These are phyloP conservation scores for Eurosta solidaginis DNA, from an alignment of 1,140 invertebrate species.

Conservation along the genomic window DNA sequence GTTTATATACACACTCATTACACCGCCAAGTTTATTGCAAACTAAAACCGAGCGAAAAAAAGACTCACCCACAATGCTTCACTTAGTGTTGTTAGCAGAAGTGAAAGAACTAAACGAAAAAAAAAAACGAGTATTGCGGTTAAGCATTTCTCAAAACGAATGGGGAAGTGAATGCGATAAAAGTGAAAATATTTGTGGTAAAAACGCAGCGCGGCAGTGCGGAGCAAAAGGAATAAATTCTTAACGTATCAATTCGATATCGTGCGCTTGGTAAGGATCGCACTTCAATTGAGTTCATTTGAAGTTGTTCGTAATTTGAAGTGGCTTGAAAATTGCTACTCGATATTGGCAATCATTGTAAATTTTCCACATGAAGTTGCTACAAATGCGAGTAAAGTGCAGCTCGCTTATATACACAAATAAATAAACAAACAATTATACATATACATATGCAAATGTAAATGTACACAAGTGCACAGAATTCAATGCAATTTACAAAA, in stretches of 20 bases:
- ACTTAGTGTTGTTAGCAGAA: background rate
- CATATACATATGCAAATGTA: background rate
- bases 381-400: background rate
- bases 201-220: background rate
- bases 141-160: background rate
- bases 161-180: background rate
- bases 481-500: background rate
- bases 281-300: background rate
- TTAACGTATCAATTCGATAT: constrained; percentile 3
- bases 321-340: constrained; percentile 2
- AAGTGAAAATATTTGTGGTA: background rate
- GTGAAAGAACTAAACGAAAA: background rate
- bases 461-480: background rate
- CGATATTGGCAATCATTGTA: constrained; percentile 27
- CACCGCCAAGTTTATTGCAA: constrained; percentile 12
- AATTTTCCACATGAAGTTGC: background rate
- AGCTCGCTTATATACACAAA: background rate
- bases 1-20: background rate
- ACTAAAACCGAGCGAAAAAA: background rate
- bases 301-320: background rate
- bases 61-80: background rate
- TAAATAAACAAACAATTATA: background rate
- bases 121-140: background rate
- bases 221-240: too few relatives aligned
- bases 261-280: background rate